Percentiles rank a stretch among this genome's conserved stretches.
Conservation (phyloP, 2,797 vertebrate genomes). For the Pempheris klunzingeri region DNA sequence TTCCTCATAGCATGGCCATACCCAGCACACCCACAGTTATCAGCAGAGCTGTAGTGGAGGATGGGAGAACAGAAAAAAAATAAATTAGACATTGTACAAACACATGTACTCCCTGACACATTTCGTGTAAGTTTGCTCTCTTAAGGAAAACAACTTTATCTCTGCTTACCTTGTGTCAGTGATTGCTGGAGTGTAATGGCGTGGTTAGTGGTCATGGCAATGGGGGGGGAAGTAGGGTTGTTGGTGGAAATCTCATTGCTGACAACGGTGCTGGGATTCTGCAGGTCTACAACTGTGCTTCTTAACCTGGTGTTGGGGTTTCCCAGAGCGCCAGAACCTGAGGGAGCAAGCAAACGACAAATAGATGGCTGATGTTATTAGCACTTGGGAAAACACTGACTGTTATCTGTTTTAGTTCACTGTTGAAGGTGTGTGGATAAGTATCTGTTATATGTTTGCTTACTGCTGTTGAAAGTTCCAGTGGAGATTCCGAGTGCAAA, state of each 20-base stretch:
- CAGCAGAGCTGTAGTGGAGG: constrained; percentile 54
- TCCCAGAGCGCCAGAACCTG: constrained; percentile 10
- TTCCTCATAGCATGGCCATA: constrained; percentile 49
- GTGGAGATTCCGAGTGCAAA: fast-evolving
- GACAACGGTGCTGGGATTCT: neutral
- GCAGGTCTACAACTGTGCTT: fast-evolving
- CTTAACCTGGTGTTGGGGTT: fast-evolving
- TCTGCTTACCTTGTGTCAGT: constrained; percentile 48
- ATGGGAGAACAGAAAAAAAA: neutral
- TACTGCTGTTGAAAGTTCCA: constrained; percentile 33
- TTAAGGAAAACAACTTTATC: fast-evolving
- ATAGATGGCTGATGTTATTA: neutral
- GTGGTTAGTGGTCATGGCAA: neutral
- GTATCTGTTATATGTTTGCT: constrained; percentile 3
- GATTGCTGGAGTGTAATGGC: constrained; percentile 36
- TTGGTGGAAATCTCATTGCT: fast-evolving
- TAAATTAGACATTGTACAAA: neutral
- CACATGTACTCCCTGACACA: neutral
- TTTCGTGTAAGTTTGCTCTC: neutral
- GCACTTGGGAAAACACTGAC: neutral
- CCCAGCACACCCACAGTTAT: constrained; percentile 34
- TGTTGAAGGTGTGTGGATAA: neutral
- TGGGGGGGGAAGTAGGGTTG: neutral
- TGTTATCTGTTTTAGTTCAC: neutral
- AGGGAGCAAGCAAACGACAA: neutral